Evolutionary conservation across 2,113 vertebrate genomes (phyloP).

Genomic region (Andinoacara biseriatus): DNA sequence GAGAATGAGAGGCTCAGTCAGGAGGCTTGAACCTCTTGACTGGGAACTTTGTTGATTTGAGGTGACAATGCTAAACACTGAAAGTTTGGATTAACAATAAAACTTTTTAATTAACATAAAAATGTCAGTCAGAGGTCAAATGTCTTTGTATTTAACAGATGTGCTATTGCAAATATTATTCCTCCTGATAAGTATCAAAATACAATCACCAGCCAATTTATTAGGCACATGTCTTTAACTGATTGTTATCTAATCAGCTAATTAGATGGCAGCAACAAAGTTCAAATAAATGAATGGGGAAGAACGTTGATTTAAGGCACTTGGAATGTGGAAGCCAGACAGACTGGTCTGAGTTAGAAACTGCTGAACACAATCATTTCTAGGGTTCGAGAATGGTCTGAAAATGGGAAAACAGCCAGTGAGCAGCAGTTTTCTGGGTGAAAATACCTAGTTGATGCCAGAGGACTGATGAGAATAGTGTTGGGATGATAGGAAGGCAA

Average conservation of each 20-base stretch:
- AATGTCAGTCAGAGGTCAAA: conserved; percentile 2
- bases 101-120: background rate
- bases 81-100: background rate
- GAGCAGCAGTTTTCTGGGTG: fast-evolving
- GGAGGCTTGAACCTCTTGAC: background rate
- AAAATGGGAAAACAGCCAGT: background rate
- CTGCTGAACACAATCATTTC: background rate
- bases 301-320: background rate
- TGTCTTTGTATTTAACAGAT: background rate
- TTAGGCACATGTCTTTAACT: background rate
- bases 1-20: background rate
- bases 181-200: background rate
- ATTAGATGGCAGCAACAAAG: background rate
- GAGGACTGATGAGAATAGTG: background rate
- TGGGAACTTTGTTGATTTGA: background rate
- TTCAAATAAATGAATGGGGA: too few species aligned
- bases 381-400: fast-evolving
- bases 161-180: background rate
- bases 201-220: background rate
- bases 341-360: background rate
- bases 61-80: background rate
- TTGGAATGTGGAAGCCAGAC: background rate
- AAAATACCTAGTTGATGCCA: background rate
- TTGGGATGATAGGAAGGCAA: background rate
- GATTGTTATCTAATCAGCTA: background rate